A percentile compares a stretch with the other conserved stretches of the same genome.
phyloP scores from a whole-genome alignment of 2,797 vertebrate species.

The Neosilurus mollespiculum region DNA sequence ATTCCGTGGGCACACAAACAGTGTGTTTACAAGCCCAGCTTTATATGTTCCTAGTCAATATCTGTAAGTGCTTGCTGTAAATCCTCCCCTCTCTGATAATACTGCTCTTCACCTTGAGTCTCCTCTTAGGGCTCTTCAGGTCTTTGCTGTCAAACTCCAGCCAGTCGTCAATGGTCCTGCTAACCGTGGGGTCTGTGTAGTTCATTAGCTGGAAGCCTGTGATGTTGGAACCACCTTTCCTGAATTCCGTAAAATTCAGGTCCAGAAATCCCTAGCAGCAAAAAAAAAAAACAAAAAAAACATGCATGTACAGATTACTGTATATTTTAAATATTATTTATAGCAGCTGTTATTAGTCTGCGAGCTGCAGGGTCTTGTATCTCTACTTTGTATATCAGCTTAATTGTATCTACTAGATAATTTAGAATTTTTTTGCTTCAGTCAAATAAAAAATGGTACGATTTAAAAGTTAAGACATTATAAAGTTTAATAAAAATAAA shows the following conservation, averaged over 20 bases:
- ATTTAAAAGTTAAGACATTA: neutral
- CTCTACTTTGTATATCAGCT: neutral
- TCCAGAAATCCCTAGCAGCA: constrained; percentile 87
- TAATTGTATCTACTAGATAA: neutral
- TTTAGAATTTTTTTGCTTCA: neutral
- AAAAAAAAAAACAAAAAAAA: neutral
- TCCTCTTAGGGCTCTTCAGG: constrained; percentile 84
- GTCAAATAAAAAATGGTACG: neutral
- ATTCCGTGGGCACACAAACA: neutral
- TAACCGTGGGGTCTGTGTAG: constrained; percentile 78
- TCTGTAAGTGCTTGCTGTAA: constrained; percentile 1
- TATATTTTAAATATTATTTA: neutral
- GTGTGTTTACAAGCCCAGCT: neutral
- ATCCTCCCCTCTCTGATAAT: constrained; percentile 4
- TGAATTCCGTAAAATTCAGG: constrained; percentile 89
- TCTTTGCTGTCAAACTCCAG: constrained; percentile 88
- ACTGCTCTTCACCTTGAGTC: constrained; percentile 78
- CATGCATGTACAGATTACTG: too few species aligned
- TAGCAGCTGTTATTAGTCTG: neutral
- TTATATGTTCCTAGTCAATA: constrained; percentile 15
- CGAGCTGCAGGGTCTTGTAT: neutral
- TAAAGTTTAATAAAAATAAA: neutral
- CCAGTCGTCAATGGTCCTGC: constrained; percentile 88
- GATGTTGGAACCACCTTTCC: constrained; percentile 87
- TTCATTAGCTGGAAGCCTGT: constrained; percentile 94